phyloP scores from a whole-genome alignment of 2,113 vertebrate genomes.

The Labeo catla region DNA sequence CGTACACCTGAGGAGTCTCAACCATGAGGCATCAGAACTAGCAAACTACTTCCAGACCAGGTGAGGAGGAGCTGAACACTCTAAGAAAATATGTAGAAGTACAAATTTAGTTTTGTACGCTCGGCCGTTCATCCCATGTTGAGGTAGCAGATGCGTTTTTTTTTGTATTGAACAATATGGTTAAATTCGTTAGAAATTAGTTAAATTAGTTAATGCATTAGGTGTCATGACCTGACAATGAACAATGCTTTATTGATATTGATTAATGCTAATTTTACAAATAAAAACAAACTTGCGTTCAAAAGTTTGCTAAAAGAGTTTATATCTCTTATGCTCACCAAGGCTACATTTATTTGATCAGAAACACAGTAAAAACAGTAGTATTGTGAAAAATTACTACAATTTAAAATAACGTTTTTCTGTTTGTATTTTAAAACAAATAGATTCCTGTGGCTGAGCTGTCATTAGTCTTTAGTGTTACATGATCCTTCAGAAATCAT shows the following conservation, averaged over 20 bases:
- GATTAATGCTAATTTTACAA: background rate
- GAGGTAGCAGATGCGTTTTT: constrained; percentile 16
- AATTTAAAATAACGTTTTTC: background rate
- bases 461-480: background rate
- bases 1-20: constrained; percentile 99
- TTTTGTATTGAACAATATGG: background rate
- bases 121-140: constrained; percentile 38
- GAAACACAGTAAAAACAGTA: background rate
- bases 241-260: background rate
- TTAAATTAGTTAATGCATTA: background rate
- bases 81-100: constrained; percentile 49
- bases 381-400: background rate
- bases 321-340: background rate
- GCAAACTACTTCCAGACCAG: constrained; percentile 99
- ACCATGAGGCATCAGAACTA: constrained; percentile 99
- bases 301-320: no score
- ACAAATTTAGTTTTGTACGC: constrained; percentile 36
- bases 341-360: background rate
- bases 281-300: background rate
- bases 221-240: background rate
- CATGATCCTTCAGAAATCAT: background rate
- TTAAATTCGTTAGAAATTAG: background rate
- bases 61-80: constrained; percentile 81
- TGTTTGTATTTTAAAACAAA: background rate
- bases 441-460: background rate